Conservation (phyloP, 2,888 invertebrate species). For the Drosophila macrospina region DNA sequence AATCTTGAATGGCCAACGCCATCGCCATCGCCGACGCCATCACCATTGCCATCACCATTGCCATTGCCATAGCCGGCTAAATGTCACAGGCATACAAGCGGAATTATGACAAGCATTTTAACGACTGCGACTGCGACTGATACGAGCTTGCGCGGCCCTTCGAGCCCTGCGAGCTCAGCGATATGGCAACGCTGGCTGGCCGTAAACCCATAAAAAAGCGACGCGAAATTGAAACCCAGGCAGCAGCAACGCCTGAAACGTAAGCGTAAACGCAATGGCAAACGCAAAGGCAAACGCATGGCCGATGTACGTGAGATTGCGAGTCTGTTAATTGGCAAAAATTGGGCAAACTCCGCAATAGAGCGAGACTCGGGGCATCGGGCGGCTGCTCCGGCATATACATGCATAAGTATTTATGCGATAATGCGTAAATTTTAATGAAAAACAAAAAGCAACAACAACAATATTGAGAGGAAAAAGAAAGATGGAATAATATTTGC, state of each 20-base stretch:
- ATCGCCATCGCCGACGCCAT: slow-evolving; percentile 59
- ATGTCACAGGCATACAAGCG: slow-evolving; percentile 81
- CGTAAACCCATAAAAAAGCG: slow-evolving; percentile 67
- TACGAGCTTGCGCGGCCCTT: slow-evolving; percentile 38
- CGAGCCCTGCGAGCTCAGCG: slow-evolving; percentile 25
- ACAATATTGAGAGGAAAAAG: slow-evolving; percentile 8
- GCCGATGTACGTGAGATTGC: slow-evolving; percentile 81
- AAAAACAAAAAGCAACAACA: slow-evolving; percentile 45
- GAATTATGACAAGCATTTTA: slow-evolving; percentile 81
- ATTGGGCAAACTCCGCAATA: slow-evolving; percentile 62
- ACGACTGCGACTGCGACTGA: slow-evolving; percentile 80
- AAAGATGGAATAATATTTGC: slow-evolving; percentile 50
- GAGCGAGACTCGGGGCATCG: not conserved
- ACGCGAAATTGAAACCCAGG: slow-evolving; percentile 69
- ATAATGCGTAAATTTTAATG: slow-evolving; percentile 80
- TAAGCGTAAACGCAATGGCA: slow-evolving; percentile 11
- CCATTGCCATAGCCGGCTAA: slow-evolving; percentile 65
- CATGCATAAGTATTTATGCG: slow-evolving; percentile 76
- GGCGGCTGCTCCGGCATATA: slow-evolving; percentile 28
- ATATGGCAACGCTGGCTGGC: slow-evolving; percentile 58
- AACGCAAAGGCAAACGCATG: slow-evolving; percentile 68
- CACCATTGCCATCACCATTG: too few relatives aligned
- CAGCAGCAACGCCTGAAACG: slow-evolving; percentile 19
- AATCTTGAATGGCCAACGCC: slow-evolving; percentile 61
- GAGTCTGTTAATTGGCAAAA: slow-evolving; percentile 76